phyloP scores from a whole-genome alignment of 1,140 invertebrate species.

The Dreissena rostriformis region DNA sequence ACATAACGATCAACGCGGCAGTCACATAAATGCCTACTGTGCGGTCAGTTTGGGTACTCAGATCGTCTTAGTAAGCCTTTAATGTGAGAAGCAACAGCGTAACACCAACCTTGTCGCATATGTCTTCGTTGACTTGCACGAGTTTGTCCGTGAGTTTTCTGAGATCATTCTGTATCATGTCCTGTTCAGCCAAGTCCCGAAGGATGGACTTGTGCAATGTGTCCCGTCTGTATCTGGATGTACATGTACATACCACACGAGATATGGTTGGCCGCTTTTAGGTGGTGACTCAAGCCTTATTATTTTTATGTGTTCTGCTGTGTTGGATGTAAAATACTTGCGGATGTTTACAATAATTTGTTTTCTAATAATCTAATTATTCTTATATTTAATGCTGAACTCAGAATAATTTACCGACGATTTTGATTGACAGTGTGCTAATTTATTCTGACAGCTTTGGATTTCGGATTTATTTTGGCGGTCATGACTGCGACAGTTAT shows the following conservation, averaged over 20 bases:
- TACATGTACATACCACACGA: neutral
- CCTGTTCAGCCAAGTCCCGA: slow-evolving; percentile 29
- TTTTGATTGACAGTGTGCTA: neutral
- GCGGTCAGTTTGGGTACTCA: too few species aligned
- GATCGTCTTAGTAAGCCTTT: too few species aligned
- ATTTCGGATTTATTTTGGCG: too few species aligned
- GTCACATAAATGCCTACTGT: too few species aligned
- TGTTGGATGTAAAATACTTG: neutral
- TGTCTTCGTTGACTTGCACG: slow-evolving; percentile 35
- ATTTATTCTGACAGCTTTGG: too few species aligned
- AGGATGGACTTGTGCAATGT: slow-evolving; percentile 21
- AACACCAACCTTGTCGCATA: slow-evolving; percentile 32
- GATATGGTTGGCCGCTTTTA: neutral
- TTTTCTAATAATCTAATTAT: neutral
- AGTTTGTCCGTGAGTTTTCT: slow-evolving; percentile 38
- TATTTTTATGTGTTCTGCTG: neutral
- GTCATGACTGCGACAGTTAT: too few species aligned
- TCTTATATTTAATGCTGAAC: too few species aligned
- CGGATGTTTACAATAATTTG: neutral
- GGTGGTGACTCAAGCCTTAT: neutral
- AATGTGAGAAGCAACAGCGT: too few species aligned
- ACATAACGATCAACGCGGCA: too few species aligned
- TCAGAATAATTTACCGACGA: neutral
- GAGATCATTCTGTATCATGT: slow-evolving; percentile 43
- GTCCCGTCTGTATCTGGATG: slow-evolving; percentile 39